These are phyloP conservation scores for Sebastes kiyomatsui DNA, from an alignment of 2,797 vertebrate genomes.

Conservation along the genomic window DNA sequence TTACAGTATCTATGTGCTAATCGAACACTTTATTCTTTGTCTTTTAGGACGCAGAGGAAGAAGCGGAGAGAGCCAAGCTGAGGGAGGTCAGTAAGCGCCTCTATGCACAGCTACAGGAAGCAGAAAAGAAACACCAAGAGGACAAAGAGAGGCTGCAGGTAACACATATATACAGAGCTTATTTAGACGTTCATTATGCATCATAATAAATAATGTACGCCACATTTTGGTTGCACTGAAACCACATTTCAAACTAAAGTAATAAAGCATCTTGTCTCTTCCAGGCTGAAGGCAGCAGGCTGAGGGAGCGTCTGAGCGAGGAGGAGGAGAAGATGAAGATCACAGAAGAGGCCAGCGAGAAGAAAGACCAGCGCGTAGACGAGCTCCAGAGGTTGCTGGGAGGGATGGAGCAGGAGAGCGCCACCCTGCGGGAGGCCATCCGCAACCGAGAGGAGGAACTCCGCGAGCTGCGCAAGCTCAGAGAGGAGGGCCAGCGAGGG, in stretches of 20 bases:
- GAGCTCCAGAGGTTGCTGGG: conserved; percentile 88
- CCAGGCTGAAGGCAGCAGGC: conserved; percentile 76
- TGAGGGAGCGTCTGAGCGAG: conserved; percentile 80
- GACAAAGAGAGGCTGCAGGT: conserved; percentile 89
- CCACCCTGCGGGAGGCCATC: conserved; percentile 81
- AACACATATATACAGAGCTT: background rate
- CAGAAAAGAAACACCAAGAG: conserved; percentile 86
- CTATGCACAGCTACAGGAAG: conserved; percentile 87
- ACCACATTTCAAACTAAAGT: background rate
- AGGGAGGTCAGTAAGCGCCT: conserved; percentile 86
- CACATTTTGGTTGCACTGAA: background rate
- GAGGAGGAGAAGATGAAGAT: conserved; percentile 75
- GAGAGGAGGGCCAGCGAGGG: conserved; percentile 79
- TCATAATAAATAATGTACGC: background rate
- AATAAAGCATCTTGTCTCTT: background rate
- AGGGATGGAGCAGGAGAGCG: conserved; percentile 91
- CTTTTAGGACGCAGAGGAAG: conserved; percentile 73
- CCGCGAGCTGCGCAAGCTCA: conserved; percentile 74
- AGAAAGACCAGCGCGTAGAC: conserved; percentile 82
- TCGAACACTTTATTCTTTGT: background rate
- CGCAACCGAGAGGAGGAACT: conserved; percentile 84
- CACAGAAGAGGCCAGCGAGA: conserved; percentile 69
- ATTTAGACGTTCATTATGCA: background rate
- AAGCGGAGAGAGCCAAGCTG: conserved; percentile 84
- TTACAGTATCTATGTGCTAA: background rate